These are phyloP conservation scores for Troides aeacus DNA, from an alignment of 2,888 invertebrate species.

Conservation along the genomic window DNA sequence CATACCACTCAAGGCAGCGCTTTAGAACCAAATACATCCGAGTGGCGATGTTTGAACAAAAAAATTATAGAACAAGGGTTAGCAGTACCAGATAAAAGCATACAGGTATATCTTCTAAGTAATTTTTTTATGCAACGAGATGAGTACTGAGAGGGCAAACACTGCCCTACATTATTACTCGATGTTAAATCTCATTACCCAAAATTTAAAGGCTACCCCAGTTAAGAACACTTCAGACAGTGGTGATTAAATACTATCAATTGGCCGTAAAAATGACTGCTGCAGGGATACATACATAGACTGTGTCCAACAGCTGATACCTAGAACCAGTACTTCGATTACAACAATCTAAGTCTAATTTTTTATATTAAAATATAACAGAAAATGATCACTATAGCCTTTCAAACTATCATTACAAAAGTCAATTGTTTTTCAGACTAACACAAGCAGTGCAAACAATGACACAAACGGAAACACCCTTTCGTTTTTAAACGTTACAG, in stretches of 20 bases:
- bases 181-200: no score
- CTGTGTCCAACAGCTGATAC: no score
- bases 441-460: conserved; percentile 12
- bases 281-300: no score
- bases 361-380: no score
- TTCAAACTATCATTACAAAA: background rate
- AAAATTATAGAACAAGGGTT: conserved; percentile 84
- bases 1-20: conserved; percentile 81
- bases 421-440: conserved; percentile 32
- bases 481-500: conserved; percentile 62
- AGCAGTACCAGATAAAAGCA: conserved; percentile 68
- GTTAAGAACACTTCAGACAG: no score
- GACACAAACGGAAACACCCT: conserved; percentile 48
- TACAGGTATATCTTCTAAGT: conserved; percentile 42
- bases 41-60: conserved; percentile 84
- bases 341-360: no score
- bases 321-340: no score
- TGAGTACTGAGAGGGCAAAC: no score
- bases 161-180: no score
- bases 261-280: no score
- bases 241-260: no score
- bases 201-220: no score
- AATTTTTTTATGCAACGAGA: background rate
- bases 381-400: background rate
- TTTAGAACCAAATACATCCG: conserved; percentile 81